phyloP scores from a whole-genome alignment of 2,113 vertebrate genomes.

The Catharus fuscescens region DNA sequence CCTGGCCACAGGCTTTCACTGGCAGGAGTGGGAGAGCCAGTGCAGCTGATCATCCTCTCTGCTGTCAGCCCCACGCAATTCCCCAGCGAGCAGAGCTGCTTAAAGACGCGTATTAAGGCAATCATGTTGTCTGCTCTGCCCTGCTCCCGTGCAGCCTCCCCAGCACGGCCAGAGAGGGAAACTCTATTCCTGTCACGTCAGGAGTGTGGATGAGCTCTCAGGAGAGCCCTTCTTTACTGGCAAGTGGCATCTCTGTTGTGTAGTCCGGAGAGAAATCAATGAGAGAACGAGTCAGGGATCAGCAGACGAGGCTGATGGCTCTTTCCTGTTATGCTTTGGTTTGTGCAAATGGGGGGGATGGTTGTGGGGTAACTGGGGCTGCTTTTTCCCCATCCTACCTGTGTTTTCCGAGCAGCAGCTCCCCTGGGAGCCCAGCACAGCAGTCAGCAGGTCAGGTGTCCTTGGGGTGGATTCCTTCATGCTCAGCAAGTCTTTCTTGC shows the following conservation, averaged over 20 bases:
- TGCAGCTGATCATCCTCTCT: not conserved
- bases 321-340: not conserved
- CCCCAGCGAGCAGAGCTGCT: not conserved
- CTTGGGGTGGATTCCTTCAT: not conserved
- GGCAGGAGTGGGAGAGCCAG: not conserved
- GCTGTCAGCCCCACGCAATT: not conserved
- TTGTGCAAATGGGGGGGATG: not conserved
- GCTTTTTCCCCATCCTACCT: not conserved
- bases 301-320: not conserved
- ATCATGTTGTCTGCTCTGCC: not conserved
- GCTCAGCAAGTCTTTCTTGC: conserved; percentile 3
- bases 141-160: not conserved
- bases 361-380: not conserved
- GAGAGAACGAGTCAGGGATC: not conserved
- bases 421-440: rapidly evolving
- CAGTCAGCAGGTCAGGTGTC: not conserved
- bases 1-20: not conserved
- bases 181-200: not conserved
- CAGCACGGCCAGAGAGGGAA: not conserved
- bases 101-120: not conserved
- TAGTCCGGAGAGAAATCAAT: conserved; percentile 25
- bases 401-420: not conserved
- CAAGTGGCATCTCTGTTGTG: conserved; percentile 13
- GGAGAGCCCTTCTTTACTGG: conserved; percentile 25
- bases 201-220: not conserved